Evolutionary conservation across 2,797 vertebrate genomes (phyloP), one percentile per base, ranked within the genome.

Genomic region (Gymnothorax reevesii): DNA sequence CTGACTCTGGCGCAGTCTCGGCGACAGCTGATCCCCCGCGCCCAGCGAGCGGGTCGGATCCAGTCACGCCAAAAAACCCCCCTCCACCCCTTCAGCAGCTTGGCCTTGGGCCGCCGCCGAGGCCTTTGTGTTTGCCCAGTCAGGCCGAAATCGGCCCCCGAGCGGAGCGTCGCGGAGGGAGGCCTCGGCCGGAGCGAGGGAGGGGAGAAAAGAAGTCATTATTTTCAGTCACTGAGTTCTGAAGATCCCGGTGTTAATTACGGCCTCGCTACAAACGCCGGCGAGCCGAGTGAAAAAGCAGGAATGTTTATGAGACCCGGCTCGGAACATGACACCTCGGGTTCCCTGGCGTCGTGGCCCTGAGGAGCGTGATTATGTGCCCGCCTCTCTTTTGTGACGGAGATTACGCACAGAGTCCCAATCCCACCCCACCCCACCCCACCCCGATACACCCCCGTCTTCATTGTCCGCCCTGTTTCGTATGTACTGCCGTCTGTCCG

Each of bases 111-210:
- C 95, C 94, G 95, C 96, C 96, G 96, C 95, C 96, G 97, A 96
- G 95, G 93, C 96, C 95, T 97, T 99, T 98, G 96, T 98, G 94
- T 98, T 97, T 97, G 97, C 93, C 96, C 96, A 97, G 94, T 96
- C 96, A 98, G 96, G 97, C 97, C 95, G 96, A 97, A 97, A 97
- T 96, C 33, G 33, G 33, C 33, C 96, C 96, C 96, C 96, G 96
- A 94, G 94, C 94, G 95, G 92, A 91, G 95, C 94, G 87, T 94
- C 95, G 84, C 88, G 73, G 94, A 94, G 95, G 93, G 92, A 93
- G 91, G 90, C 85, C 87, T 83, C 80, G 77, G 85, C 84, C 0
- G 85, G 87, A 90, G 88, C 90, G 89, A 89, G 83, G 88, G 82
- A 88, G 87, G 52, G 84, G 88, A 91, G 96, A 95, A 96, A 92